Evolutionary conservation across 2,113 vertebrate genomes (phyloP).

Genomic region (Megatriorchis doriae): DNA sequence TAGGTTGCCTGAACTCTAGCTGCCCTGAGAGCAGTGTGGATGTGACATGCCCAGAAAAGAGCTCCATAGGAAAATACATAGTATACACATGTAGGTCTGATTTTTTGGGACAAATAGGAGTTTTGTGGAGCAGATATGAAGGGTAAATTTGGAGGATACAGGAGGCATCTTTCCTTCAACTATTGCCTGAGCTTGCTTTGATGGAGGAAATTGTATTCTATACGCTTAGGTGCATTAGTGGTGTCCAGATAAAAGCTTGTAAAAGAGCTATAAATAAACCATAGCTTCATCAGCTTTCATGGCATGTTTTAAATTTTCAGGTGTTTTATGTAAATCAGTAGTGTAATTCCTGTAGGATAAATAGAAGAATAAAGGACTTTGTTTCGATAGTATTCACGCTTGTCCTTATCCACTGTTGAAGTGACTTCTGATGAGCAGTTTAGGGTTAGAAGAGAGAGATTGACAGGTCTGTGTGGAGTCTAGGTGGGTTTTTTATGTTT

Average conservation of each 20-base stretch:
- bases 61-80: background rate
- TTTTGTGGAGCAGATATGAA: background rate
- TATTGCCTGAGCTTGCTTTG: background rate
- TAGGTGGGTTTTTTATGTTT: background rate
- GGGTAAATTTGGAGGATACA: background rate
- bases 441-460: background rate
- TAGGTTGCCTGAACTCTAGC: background rate
- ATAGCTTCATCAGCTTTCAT: background rate
- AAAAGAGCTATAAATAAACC: background rate
- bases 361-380: background rate
- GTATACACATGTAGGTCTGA: background rate
- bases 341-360: background rate
- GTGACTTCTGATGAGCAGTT: background rate
- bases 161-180: background rate
- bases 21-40: background rate
- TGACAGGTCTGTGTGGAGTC: background rate
- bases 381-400: background rate
- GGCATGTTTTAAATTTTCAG: background rate
- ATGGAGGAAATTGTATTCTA: background rate
- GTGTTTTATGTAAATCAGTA: background rate
- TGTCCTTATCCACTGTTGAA: background rate
- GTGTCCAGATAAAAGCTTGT: background rate
- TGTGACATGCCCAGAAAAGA: background rate
- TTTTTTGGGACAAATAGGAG: background rate
- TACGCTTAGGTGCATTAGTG: background rate